These are phyloP conservation scores for Diplazon laetatorius DNA, from an alignment of 2,888 invertebrate species.

Conservation along the genomic window DNA sequence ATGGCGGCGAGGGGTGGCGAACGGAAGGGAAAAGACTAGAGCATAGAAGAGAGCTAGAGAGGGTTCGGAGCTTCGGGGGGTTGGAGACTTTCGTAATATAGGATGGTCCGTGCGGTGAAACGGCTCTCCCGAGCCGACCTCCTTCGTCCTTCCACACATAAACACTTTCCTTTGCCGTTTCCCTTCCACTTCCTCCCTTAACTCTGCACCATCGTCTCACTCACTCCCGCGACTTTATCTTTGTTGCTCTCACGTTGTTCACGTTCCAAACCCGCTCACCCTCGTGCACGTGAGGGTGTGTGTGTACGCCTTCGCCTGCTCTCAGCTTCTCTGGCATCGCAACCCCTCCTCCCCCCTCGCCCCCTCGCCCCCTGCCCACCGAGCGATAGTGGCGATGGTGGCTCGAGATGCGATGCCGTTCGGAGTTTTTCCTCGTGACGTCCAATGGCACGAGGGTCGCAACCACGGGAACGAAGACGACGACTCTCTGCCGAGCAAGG, in stretches of 20 bases:
- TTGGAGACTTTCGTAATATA: slow-evolving; percentile 78
- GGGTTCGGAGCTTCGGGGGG: slow-evolving; percentile 62
- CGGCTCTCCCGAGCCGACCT: slow-evolving; percentile 75
- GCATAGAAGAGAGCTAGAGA: slow-evolving; percentile 50
- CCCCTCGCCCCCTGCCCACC: too few species aligned
- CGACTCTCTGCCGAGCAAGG: too few species aligned
- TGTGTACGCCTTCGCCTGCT: slow-evolving; percentile 57
- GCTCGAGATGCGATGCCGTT: slow-evolving; percentile 49
- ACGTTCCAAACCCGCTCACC: slow-evolving; percentile 57
- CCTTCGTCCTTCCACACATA: slow-evolving; percentile 71
- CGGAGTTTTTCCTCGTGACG: slow-evolving; percentile 54
- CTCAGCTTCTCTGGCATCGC: slow-evolving; percentile 21
- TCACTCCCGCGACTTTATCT: slow-evolving; percentile 41
- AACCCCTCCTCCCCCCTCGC: too few species aligned
- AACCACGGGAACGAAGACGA: too few species aligned
- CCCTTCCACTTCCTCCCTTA: slow-evolving; percentile 49
- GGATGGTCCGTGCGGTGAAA: slow-evolving; percentile 80
- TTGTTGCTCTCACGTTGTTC: slow-evolving; percentile 59
- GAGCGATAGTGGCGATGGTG: slow-evolving; percentile 36
- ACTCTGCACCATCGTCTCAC: slow-evolving; percentile 48
- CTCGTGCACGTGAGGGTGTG: slow-evolving; percentile 60
- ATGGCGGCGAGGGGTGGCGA: too few species aligned
- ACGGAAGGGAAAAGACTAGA: slow-evolving; percentile 62
- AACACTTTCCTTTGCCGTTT: slow-evolving; percentile 56
- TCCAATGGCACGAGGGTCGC: slow-evolving; percentile 55